These are phyloP conservation scores for Hoplostethus mediterraneus DNA, from an alignment of 2,797 vertebrate genomes.

Conservation along the genomic window DNA sequence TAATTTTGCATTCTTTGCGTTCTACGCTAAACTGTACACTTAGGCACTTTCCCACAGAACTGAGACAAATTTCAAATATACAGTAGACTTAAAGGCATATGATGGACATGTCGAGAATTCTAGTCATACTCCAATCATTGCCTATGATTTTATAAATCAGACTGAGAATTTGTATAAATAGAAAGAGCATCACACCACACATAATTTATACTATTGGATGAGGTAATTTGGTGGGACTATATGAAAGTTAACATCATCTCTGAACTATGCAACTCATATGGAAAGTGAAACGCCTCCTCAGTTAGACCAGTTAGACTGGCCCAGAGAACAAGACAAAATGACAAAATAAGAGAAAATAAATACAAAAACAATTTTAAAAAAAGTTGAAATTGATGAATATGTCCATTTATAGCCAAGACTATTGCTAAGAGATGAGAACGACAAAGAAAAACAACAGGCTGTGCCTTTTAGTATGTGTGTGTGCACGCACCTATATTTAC, in stretches of 20 bases:
- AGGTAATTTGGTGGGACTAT: slow-evolving; percentile 26
- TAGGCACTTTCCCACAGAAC: slow-evolving; percentile 3
- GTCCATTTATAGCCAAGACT: slow-evolving; percentile 23
- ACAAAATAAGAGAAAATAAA: not conserved
- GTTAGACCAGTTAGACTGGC: not conserved
- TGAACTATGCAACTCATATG: not conserved
- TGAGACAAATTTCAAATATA: slow-evolving; percentile 19
- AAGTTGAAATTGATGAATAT: slow-evolving; percentile 5
- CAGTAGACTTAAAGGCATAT: slow-evolving; percentile 4
- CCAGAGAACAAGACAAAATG: not conserved
- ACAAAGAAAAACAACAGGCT: not conserved
- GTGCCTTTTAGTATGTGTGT: slow-evolving; percentile 19
- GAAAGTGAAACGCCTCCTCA: slow-evolving; percentile 20
- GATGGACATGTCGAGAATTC: not conserved
- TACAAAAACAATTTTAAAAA: slow-evolving; percentile 10
- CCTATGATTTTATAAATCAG: not conserved
- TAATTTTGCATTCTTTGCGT: not conserved
- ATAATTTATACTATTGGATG: not conserved
- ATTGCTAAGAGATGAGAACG: slow-evolving; percentile 9
- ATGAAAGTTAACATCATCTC: slow-evolving; percentile 31
- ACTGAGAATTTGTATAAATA: not conserved
- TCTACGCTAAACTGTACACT: not conserved
- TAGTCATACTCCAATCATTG: not conserved
- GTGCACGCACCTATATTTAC: slow-evolving; percentile 14
- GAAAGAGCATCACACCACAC: slow-evolving; percentile 1